These are phyloP conservation scores for Hydra vulgaris DNA, from an alignment of 30 jellyfish, hydroid and myxozoan genomes.

Conservation along the genomic window DNA sequence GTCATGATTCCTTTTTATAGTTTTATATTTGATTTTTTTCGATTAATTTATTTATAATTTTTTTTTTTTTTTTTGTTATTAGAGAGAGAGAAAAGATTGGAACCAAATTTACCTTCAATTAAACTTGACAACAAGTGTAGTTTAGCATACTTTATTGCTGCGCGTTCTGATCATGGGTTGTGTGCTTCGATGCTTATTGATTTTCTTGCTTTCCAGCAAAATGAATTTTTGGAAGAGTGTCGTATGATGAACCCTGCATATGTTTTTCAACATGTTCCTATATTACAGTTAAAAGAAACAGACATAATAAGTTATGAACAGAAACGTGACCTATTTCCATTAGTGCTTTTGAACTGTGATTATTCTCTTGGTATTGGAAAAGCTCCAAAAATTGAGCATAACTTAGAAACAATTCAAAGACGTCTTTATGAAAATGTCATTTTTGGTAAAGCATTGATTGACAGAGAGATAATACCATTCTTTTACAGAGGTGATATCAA, in stretches of 20 bases:
- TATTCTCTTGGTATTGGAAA: conserved; percentile 54
- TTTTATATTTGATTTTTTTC: too few relatives aligned
- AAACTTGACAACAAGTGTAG: not conserved
- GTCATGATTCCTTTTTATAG: too few relatives aligned
- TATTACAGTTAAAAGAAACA: not conserved
- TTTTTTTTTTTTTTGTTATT: too few relatives aligned
- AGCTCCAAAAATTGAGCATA: conserved; percentile 46
- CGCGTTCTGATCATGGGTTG: conserved; percentile 7
- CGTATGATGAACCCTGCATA: not conserved
- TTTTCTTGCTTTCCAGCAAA: conserved; percentile 13
- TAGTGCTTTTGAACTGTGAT: conserved; percentile 50
- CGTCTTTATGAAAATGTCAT: conserved; percentile 35
- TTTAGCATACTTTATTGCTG: not conserved
- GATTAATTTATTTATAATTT: too few relatives aligned
- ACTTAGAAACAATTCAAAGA: conserved; percentile 42
- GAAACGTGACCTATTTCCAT: conserved; percentile 48
- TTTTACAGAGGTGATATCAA: conserved; percentile 17
- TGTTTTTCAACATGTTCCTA: not conserved
- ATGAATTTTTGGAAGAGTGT: conserved; percentile 15
- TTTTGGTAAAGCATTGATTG: conserved; percentile 37
- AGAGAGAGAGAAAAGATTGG: not conserved
- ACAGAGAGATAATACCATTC: conserved; percentile 16
- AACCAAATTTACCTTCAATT: not conserved
- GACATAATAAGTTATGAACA: conserved; percentile 11
- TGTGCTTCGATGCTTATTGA: not conserved